Base-by-base conservation (phyloP, 2,113 vertebrate genomes). In the Uria lomvia region DNA sequence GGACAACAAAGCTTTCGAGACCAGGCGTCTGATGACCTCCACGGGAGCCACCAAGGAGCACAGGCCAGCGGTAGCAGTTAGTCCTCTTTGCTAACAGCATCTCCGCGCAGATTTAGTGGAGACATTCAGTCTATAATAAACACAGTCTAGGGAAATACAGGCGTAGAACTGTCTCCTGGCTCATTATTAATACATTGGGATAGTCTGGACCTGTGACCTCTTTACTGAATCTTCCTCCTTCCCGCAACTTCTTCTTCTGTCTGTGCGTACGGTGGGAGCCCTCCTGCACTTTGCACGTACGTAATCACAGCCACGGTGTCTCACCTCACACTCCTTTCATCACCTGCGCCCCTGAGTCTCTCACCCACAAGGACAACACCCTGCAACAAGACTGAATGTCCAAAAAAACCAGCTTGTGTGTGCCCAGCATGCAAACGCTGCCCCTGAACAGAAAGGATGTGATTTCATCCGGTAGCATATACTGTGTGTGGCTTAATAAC, bases 111-210 rank as follows among this genome's bases (percentile, higher is more conserved):
- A 92, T 85, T 91, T 91, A 72, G 71, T 63, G 66, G 95, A 97
- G 94, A 96, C 77, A 34, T 77, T 62, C 58, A 88, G 88, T 95
- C 96, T 96, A 7, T 68, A 53, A 87, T 82, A 90, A 96, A 83
- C 8, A 92, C 62, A 91, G 91, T 58, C 92, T 45, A 87, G 76
- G 82, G 90, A 97, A 97, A 97, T 49, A 81, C 63, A 96, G 87
- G 72, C 91, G 92, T 93, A 84, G 34, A 89, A 93, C 86, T 97
- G 96, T 92, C 97, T 94, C 74, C 78, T 88, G 73, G 19, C 86
- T 97, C 93, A 93, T 97, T 96, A 97, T 94, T 96, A 97, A 97
- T 97, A 92, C 77, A 92, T 94, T 56, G 86, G 56, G 93, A 80
- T 88, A 71, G 91, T 88, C 88, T 96, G 90, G 91, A 96, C 92